Base-by-base conservation (phyloP, 2,888 invertebrate species). In the Troglohyphantes excavatus region DNA sequence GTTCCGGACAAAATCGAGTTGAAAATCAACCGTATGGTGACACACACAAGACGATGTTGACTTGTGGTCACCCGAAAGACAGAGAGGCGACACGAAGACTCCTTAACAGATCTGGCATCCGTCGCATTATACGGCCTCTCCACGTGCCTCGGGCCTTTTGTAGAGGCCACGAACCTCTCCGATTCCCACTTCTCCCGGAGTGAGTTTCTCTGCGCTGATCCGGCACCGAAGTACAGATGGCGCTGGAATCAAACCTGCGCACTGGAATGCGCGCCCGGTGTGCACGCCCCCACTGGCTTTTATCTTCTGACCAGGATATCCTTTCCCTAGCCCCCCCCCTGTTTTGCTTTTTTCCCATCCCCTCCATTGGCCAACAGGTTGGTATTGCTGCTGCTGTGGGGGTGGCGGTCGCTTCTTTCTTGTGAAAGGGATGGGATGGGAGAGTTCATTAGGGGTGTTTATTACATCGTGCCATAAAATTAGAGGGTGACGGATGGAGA, bases 381-480 rank as follows among this genome's bases (percentile, higher is more conserved):
- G 88, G 75, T 59, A 23, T 46, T 61, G 61, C 26, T 21, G 46
- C 83, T 81, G 43, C 53, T 46, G 2, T 83, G 65, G 73, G 83
- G 73, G 53, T 9, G 79, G 26, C 23, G 59, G 53, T 21, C 46
- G 29, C 75, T 23, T 23, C 39, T 23, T 19, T 26, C 0, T 17
- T 11, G 23, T 43, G 23, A 43, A 72, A 46, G 43, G 13, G 46
- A 21, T 53, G 72, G 39, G 61, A 46, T n/a, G 29, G 17, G 17
- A 76, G 68, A 43, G 72, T 76, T 82, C 82, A 89, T 89, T 88
- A 89, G 61, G 67, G 82, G 82, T 75, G 73, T 89, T 89, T 89
- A 89, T 82, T 82, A 75, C 88, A 53, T 82, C 68, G 76, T 76
- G 68, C 46, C 53, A 43, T 82, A 82, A 68, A 53, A 39, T 39